Percentiles rank a stretch among this genome's conserved stretches.
Evolutionary conservation across 2,113 vertebrate genomes (phyloP).

Genomic region (Cryptomyrus ogoouensis): DNA sequence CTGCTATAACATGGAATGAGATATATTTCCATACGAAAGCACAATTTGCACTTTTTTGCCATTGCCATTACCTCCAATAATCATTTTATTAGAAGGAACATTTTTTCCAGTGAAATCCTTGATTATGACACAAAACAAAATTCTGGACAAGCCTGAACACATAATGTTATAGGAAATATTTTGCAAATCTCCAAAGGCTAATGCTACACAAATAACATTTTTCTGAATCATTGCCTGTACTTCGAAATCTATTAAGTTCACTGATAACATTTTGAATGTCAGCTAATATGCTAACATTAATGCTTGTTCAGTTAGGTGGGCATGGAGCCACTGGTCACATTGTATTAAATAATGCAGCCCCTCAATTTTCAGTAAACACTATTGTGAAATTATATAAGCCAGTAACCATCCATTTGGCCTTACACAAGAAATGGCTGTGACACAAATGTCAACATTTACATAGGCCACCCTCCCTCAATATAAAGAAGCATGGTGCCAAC

Average conservation of each 20-base stretch:
- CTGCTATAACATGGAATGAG: background rate
- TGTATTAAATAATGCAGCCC: background rate
- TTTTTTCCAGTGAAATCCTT: background rate
- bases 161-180: background rate
- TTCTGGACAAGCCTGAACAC: background rate
- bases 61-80: background rate
- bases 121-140: background rate
- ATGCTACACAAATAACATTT: background rate
- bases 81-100: background rate
- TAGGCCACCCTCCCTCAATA: background rate
- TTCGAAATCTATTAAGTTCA: background rate
- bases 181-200: background rate
- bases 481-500: background rate
- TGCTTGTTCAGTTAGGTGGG: background rate
- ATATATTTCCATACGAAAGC: background rate
- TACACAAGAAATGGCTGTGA: background rate
- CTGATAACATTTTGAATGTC: background rate
- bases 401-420: background rate
- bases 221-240: background rate
- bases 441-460: background rate
- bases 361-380: background rate
- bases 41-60: background rate
- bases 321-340: background rate
- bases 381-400: background rate
- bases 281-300: background rate